Evolutionary conservation across 2,888 invertebrate genomes (phyloP).

Genomic region (Drosophila vallismaia): DNA sequence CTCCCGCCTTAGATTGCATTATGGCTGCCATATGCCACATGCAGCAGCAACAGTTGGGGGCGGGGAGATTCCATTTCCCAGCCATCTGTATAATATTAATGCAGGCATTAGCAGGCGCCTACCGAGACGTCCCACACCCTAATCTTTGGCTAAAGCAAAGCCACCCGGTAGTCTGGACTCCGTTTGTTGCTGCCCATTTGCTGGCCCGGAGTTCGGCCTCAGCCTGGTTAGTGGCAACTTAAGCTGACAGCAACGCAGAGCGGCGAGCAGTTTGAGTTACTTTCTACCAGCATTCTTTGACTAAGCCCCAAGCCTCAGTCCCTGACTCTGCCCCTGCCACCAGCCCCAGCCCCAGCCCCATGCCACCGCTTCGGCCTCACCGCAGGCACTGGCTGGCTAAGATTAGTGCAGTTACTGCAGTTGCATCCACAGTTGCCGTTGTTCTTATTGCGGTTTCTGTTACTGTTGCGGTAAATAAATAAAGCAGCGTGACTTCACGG

Average conservation of each 20-base stretch:
- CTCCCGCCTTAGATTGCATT: constrained; percentile 37
- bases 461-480: constrained; percentile 75
- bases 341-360: background rate
- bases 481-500: constrained; percentile 61
- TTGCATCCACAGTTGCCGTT: constrained; percentile 58
- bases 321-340: background rate
- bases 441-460: constrained; percentile 73
- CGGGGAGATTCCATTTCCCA: background rate
- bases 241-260: constrained; percentile 64
- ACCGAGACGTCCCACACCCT: constrained; percentile 11
- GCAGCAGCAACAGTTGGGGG: constrained; percentile 26
- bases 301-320: constrained; percentile 2
- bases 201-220: constrained; percentile 24
- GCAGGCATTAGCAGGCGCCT: constrained; percentile 62
- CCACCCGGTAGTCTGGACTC: background rate
- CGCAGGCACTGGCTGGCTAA: constrained; percentile 35
- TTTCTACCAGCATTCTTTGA: constrained; percentile 70
- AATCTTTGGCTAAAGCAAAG: constrained; percentile 11
- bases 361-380: background rate
- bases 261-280: constrained; percentile 64
- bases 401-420: constrained; percentile 65
- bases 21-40: constrained; percentile 18
- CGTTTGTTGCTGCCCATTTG: constrained; percentile 3
- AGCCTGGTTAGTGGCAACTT: constrained; percentile 58
- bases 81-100: constrained; percentile 64